These are phyloP conservation scores for Maccullochella peelii DNA, from an alignment of 2,113 vertebrate species.

Conservation along the genomic window DNA sequence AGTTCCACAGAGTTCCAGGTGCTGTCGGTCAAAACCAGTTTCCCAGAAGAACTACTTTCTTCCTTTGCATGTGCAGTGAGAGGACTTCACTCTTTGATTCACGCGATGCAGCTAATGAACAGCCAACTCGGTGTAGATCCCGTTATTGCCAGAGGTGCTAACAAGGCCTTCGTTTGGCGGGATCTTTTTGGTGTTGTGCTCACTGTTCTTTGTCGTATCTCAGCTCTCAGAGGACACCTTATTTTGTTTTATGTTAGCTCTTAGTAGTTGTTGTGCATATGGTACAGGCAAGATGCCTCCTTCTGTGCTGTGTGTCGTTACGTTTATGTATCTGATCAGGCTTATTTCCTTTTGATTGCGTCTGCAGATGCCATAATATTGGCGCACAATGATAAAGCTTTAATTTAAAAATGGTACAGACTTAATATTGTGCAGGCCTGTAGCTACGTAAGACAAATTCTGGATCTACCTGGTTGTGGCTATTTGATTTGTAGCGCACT, in stretches of 20 bases:
- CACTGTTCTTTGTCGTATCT: conserved; percentile 23
- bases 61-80: conserved; percentile 18
- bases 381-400: conserved; percentile 6
- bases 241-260: background rate
- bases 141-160: conserved; percentile 40
- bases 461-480: background rate
- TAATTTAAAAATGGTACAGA: conserved; percentile 25
- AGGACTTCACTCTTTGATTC: conserved; percentile 16
- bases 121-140: background rate
- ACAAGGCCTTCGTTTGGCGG: background rate
- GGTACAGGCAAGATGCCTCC: background rate
- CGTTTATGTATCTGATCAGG: background rate
- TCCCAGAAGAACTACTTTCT: conserved; percentile 20
- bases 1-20: conserved; percentile 27
- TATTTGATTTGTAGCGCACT: conserved; percentile 9
- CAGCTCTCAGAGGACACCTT: background rate
- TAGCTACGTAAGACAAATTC: background rate
- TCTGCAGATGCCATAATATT: conserved; percentile 20
- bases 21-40: conserved; percentile 53
- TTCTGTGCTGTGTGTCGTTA: background rate
- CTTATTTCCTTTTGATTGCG: conserved; percentile 27
- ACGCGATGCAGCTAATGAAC: conserved; percentile 34
- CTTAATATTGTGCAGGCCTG: background rate
- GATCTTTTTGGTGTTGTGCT: background rate
- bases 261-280: background rate